Percentiles rank a stretch among this genome's conserved stretches.
These are phyloP conservation scores for Syrphus vitripennis DNA, from an alignment of 2,888 invertebrate genomes.

Conservation along the genomic window DNA sequence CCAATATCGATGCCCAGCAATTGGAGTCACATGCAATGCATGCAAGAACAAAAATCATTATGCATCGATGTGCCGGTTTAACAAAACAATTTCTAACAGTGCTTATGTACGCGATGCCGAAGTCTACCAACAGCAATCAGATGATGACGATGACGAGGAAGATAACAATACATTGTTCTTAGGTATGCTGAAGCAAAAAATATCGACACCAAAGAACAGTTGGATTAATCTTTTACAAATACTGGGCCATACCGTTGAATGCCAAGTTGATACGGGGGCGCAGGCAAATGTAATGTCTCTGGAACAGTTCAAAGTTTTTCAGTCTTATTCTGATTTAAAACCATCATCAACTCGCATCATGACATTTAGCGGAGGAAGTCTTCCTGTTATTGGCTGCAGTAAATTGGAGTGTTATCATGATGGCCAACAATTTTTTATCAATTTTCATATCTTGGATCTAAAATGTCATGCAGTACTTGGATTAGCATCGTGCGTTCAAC, in stretches of 20 bases:
- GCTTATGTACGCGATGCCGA: not conserved
- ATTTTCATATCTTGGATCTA: not conserved
- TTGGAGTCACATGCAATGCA: not conserved
- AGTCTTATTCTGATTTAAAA: too few relatives aligned
- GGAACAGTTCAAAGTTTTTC: too few relatives aligned
- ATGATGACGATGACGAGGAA: not conserved
- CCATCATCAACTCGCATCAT: constrained; percentile 10
- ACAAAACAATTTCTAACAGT: not conserved
- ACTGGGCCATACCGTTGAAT: not conserved
- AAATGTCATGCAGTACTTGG: not conserved
- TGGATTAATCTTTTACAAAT: not conserved
- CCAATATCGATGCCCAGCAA: not conserved
- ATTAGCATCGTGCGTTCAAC: not conserved
- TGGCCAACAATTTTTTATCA: too few relatives aligned
- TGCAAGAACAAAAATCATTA: not conserved
- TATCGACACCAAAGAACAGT: constrained; percentile 3
- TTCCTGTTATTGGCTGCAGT: not conserved
- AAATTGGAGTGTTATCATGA: not conserved
- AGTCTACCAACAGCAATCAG: not conserved
- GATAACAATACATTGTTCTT: not conserved
- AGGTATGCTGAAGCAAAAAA: not conserved
- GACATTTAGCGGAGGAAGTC: constrained; percentile 10
- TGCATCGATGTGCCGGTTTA: too few relatives aligned
- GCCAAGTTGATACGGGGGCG: constrained; percentile 3
- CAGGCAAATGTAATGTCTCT: too few relatives aligned